Evolutionary conservation across 2,113 vertebrate genomes (phyloP), one percentile per base, ranked within the genome.

Genomic region (Caranx melampygus): DNA sequence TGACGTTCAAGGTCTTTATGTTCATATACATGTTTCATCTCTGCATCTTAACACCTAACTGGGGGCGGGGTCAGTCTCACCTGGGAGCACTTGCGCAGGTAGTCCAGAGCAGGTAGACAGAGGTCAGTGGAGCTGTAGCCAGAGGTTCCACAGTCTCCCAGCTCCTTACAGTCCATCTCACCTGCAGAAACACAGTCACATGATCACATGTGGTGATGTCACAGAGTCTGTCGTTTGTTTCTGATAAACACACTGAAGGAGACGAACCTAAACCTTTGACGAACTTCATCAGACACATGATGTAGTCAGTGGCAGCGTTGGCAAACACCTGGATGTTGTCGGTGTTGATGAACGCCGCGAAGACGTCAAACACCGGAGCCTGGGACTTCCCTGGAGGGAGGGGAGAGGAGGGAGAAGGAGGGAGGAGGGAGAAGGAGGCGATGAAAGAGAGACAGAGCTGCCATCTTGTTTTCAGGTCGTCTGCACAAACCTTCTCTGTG

Each of bases 241-340:
- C 26, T 26, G 26, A 26, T 8, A 31, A 64, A 60, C 7, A 51
- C 45, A 20, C 63, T 6, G 0, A n/a, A 58, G 21, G 58, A 65
- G 49, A 90, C 92, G 85, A 89, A 99, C 98, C 98, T 91, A 99
- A 93, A 59, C 98, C 98, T 92, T 99, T 99, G 84, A 99, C 96
- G 88, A 99, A 99, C 92, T 99, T 99, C 97, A 99, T 97, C 93
- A 99, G 97, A 94, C 98, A 99, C 97, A 98, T 97, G 94, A 99
- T 98, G 93, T 99, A 99, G 94, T 98, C 98, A 0, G 97, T 98
- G 88, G 97, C 97, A 0, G 98, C 98, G 6, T 98, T 99, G 77
- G 98, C 98, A 81, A 99, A 99, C 59, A 99, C 98, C 85, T 99
- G 98, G 92, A 99, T 97, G 95, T 96, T 99, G 94, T 99, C 97